Conservation (phyloP, 2,113 vertebrate genomes). For the Spea bombifrons region DNA sequence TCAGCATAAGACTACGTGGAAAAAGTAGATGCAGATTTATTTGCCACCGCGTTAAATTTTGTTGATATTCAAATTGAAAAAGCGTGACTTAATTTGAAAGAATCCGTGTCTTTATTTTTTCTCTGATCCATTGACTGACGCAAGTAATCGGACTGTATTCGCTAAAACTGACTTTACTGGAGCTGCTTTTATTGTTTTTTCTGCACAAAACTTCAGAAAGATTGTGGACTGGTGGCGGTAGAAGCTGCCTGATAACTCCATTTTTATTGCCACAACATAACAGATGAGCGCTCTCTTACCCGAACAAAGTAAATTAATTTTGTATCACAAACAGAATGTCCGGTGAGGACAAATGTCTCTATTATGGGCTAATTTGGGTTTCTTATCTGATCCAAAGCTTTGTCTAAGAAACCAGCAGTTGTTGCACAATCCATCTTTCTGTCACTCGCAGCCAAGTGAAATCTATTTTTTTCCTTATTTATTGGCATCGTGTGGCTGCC, state of each 20-base stretch:
- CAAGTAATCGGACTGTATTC: no score
- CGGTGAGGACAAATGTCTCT: slow-evolving; percentile 65
- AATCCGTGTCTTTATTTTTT: no score
- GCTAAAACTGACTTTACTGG: not conserved
- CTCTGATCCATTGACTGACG: no score
- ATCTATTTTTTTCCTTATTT: slow-evolving; percentile 64
- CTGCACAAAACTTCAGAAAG: not conserved
- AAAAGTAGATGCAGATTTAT: no score
- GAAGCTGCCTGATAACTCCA: slow-evolving; percentile 62
- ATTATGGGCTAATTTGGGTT: slow-evolving; percentile 66
- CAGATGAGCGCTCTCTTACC: slow-evolving; percentile 61
- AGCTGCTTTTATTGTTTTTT: not conserved
- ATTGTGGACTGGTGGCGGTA: not conserved
- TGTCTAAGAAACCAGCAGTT: slow-evolving; percentile 65
- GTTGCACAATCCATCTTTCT: slow-evolving; percentile 69
- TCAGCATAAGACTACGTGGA: no score
- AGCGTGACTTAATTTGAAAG: no score
- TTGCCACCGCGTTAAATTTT: no score
- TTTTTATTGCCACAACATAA: slow-evolving; percentile 60
- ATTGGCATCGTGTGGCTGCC: slow-evolving; percentile 69
- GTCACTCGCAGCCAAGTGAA: slow-evolving; percentile 64
- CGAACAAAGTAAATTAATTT: slow-evolving; percentile 70
- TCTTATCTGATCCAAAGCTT: slow-evolving; percentile 69
- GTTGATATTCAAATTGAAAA: no score
- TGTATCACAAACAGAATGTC: slow-evolving; percentile 59